Base-by-base conservation (phyloP, 2,797 vertebrate species). In the Neosalanx taihuensis region DNA sequence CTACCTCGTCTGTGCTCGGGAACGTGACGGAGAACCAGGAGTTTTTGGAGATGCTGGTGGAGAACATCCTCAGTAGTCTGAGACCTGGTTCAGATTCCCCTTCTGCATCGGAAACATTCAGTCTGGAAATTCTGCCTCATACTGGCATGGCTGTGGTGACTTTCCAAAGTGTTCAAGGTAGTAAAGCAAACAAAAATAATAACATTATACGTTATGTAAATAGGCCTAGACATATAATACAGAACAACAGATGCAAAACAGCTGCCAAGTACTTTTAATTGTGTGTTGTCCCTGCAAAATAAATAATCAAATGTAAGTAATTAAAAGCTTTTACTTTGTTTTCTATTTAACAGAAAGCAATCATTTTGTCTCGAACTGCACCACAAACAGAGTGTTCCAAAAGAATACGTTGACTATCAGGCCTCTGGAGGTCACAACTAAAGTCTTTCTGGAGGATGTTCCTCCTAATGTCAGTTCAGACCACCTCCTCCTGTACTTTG, bases 1-100 rank as follows among this genome's bases (percentile, higher is more conserved):
- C 72, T 61, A 73, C 75, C 37, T 85, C 77, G 0, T 85, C 83
- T 49, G 75, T 92, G 59, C 63, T 94, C 26, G 86, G 61, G 64
- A 91, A 92, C 20, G 49, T 91, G 67, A 26, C 65, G 17, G 75
- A 80, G 41, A 68, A 23, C 0, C 12, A 51, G 17, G 89, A 90
- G 51, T 86, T 83, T 29, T 26, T 93, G 74, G 74, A 77, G 69
- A 89, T 93, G 90, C 74, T 93, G 69, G 90, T 94, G 67, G 90
- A 91, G 73, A 92, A 89, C 37, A 70, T 92, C 65, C 35, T 85
- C 0, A 90, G 72, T 23, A 58, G 13, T 30, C 10, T 20, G 20
- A 35, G n/a, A 2, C 26, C 67, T 35, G 67, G 51, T 37, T 15
- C 29, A 2, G 68, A 78, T 5, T 70, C 31, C 33, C 4, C 71